Evolutionary conservation across 1,140 invertebrate genomes (phyloP), one percentile per base, ranked within the genome.

Genomic region (Parasteatoda tepidariorum): DNA sequence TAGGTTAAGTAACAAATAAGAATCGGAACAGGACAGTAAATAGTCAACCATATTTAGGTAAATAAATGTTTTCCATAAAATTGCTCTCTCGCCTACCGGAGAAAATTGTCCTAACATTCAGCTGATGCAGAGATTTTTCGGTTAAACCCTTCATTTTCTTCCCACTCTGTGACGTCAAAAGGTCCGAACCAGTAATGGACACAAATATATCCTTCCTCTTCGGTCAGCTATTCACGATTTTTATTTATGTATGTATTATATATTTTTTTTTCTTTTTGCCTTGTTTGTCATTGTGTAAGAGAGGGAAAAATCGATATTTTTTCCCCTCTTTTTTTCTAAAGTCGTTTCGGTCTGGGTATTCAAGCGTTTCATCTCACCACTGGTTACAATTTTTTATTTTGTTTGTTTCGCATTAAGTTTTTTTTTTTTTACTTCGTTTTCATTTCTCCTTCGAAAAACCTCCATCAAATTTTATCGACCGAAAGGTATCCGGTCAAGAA

Each of bases 221-320:
- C 22, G 31, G 59, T 26, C 71, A 34, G 61, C 59, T 57, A 66
- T 78, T 78, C 62, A 78, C 66, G n/a, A 33, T 61, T 78, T 78
- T 78, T 78, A 78, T 78, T 78, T 78, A 78, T 78, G 74, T 78
- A 78, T 78, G 74, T 78, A 62, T 78, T 78, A 78, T 64, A 61
- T 66, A 74, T 74, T 78, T 66, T n/a, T n/a, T n/a, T n/a, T 61
- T 33, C 55, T 18, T 33, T 57, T 9, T 48, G 38, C 15, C 55
- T 30, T 57, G 24, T 15, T 30, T 70, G n/a, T 6, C 61, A 54
- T 66, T 78, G 61, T 78, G 74, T 78, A 57, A 54, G 30, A 71
- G 26, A 26, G 33, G 4, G 38, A 48, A 4, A 48, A 48, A 22
- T 30, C 6, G 24, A 22, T 38, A 1, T 68, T 68, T 68, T 26